A percentile compares a stretch with the other conserved stretches of the same genome.
Evolutionary conservation across 2,888 invertebrate species (phyloP).

Genomic region (Drosophila anomelani): DNA sequence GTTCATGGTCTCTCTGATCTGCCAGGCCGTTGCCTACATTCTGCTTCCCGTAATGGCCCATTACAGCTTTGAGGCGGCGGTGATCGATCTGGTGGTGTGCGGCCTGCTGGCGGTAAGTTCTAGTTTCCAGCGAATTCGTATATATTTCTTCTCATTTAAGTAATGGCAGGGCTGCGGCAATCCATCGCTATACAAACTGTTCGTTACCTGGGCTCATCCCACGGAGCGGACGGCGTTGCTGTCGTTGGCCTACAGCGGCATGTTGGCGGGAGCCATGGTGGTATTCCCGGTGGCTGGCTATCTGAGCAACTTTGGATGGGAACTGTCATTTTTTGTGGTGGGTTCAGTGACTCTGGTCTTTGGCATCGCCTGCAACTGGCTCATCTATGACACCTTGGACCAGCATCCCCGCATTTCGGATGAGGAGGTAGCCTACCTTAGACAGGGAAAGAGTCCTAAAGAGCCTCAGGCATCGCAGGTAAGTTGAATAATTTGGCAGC

Average conservation of each 20-base stretch:
- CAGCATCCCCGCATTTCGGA: constrained; percentile 86
- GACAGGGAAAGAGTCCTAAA: constrained; percentile 24
- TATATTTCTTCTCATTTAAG: neutral
- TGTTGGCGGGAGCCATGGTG: constrained; percentile 84
- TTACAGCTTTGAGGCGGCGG: constrained; percentile 82
- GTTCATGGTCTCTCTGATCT: constrained; percentile 80
- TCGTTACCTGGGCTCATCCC: constrained; percentile 84
- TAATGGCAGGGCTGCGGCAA: constrained; percentile 80
- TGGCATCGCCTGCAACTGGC: constrained; percentile 71
- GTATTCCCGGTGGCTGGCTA: constrained; percentile 87
- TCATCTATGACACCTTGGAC: constrained; percentile 86
- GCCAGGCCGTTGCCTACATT: constrained; percentile 84
- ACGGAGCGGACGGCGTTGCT: constrained; percentile 83
- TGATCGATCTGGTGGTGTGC: constrained; percentile 83
- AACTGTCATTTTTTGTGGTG: constrained; percentile 87
- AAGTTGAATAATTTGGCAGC: neutral
- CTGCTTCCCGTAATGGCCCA: constrained; percentile 85
- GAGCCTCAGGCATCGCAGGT: constrained; percentile 56
- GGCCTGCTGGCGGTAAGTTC: constrained; percentile 85
- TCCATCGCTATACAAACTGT: constrained; percentile 83
- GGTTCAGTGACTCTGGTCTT: constrained; percentile 73
- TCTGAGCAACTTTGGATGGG: constrained; percentile 87
- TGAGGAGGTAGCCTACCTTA: constrained; percentile 82
- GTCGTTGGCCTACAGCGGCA: constrained; percentile 85
- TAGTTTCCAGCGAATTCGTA: too few species aligned